Base-by-base conservation (phyloP, 2,888 invertebrate genomes). In the Adineta ricciae region DNA sequence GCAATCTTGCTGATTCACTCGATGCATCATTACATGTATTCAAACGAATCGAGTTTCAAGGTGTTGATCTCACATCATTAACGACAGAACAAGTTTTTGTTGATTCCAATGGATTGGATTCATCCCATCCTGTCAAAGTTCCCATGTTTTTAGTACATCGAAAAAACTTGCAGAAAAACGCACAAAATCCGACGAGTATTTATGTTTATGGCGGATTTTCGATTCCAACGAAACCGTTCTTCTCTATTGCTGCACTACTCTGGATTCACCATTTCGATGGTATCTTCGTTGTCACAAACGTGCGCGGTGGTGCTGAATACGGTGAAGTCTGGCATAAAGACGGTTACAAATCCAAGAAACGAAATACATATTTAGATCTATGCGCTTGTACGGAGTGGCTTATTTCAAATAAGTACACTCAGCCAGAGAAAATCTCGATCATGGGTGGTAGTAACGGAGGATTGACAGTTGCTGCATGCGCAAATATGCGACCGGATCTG, bases 151-250 rank as follows among this genome's bases (percentile, higher is more conserved):
- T 97, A 87, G 93, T 90, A n/a, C 87, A 88, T 85, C 87, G 87
- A 49, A 89, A 94, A 94, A 93, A 92, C 86, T 88, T 94, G 24
- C 90, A 92, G 11, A 91, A 91, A 87, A 93, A 95, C 90, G 93
- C 94, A 7, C 91, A 92, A n/a, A 93, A 93, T 89, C 95, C 97
- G 0, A 94, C 95, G 87, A 92, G 97, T 83, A 91, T 99, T 54
- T 97, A 97, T 91, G 98, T 97, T 27, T 98, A 98, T 91, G 98
- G 98, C 85, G 98, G 98, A 0, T 99, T 99, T 91, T 97, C 96
- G 91, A 93, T 96, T 87, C 94, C 95, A 90, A 92, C 97, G 87
- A 94, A 94, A 89, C 97, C 98, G 9, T 93, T 93, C 84, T 99
- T 98, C 92, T 94, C 95, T 88, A 93, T 96, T 49, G 94, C 94